Base-by-base conservation (phyloP, 2,888 invertebrate species). In the Eupithecia tripunctaria region DNA sequence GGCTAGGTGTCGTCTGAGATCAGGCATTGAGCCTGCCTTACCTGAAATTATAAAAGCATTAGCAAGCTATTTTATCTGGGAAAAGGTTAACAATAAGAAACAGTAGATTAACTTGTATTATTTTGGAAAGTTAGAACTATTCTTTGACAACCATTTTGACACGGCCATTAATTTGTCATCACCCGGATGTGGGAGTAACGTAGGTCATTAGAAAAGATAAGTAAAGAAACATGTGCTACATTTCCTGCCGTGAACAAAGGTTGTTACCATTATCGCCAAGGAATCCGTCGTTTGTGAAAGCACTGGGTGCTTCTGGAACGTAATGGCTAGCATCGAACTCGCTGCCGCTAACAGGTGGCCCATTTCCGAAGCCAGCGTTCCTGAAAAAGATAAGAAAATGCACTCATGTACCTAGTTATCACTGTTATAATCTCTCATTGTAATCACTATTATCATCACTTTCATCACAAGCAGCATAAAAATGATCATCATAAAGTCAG, bases 321-420 rank as follows among this genome's bases (percentile, higher is more conserved):
- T 89, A 95, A 77, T 94, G 94, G 77, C 95, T 95, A 62, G 95
- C 95, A 72, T 95, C 95, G 74, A 95, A 95, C 83, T 95, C 95
- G 70, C 95, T 95, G 21, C 94, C 94, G 68, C 94, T 93, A 10
- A 91, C 90, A 4, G 88, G 87, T 0, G 87, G 89, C 0, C 89
- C 89, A 21, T 81, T 84, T 15, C 82, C 82, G 78, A 90, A 93
- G 12, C 91, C 92, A 0, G 86, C 85, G 76, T 90, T 91, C 80
- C 93, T 93, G 83, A 41, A 80, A 80, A 67, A 56, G 15, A 29
- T 3, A 71, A n/a, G 29, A 36, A 60, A 60, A 59, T 7, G 15
- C 10, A 27, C 21, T 51, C 51, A 21, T n/a, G 43, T 43, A n/a
- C 0, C 5, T 47, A n/a, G n/a, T n/a, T n/a, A n/a, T n/a, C n/a